Conservation (phyloP, 2,797 vertebrate species). For the Pantherophis alleghaniensis region DNA sequence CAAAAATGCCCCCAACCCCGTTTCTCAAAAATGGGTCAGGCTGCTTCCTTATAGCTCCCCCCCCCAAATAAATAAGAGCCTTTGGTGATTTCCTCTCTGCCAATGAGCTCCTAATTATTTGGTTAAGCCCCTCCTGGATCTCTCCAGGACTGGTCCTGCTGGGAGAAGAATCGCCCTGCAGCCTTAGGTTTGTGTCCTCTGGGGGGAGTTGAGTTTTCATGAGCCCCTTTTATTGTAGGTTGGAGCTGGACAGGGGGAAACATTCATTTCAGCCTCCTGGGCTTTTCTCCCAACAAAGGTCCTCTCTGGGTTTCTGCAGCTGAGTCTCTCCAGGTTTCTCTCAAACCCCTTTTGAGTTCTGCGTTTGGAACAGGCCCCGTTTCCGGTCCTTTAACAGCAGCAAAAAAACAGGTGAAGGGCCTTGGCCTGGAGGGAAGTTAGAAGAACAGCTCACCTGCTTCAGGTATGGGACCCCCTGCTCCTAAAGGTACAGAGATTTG, state of each 20-base stretch:
- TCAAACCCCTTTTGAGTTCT: background rate
- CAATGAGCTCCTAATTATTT: background rate
- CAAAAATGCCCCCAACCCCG: background rate
- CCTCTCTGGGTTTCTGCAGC: background rate
- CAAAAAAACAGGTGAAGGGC: background rate
- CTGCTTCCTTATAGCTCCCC: background rate
- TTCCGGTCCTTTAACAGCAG: background rate
- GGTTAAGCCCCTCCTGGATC: background rate
- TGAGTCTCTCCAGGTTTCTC: background rate
- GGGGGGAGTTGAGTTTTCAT: background rate
- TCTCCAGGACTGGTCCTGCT: background rate
- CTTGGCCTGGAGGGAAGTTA: background rate
- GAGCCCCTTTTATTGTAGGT: background rate
- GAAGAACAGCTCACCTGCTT: too few species aligned
- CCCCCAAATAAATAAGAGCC: background rate
- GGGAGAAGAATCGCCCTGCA: too few species aligned
- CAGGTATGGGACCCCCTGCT: background rate
- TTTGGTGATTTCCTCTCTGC: background rate
- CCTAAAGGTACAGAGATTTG: background rate
- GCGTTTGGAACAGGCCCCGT: background rate
- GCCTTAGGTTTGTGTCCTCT: background rate
- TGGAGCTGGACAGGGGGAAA: background rate
- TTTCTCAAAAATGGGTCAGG: background rate
- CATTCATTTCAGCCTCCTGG: background rate
- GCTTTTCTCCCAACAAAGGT: background rate